These are phyloP conservation scores for Mola mola DNA, from an alignment of 2,113 vertebrate species.

Conservation along the genomic window DNA sequence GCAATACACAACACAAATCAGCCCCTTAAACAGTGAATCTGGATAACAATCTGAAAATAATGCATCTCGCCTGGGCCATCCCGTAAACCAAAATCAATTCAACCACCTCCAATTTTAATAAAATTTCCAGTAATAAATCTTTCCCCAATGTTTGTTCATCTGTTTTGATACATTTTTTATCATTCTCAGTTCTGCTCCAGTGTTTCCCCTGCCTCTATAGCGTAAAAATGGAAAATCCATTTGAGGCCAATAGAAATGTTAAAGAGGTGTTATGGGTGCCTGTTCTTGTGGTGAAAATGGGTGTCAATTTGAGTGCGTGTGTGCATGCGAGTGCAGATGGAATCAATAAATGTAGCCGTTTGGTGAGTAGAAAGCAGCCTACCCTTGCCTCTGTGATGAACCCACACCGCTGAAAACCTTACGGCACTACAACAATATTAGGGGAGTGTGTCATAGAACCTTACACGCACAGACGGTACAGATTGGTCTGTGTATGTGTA, in stretches of 20 bases:
- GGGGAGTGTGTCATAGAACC: slow-evolving; percentile 21
- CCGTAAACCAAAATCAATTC: slow-evolving; percentile 99
- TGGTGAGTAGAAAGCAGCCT: slow-evolving; percentile 83
- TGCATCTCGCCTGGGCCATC: slow-evolving; percentile 94
- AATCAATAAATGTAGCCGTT: slow-evolving; percentile 84
- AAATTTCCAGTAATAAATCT: slow-evolving; percentile 97
- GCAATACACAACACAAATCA: slow-evolving; percentile 99
- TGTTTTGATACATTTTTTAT: slow-evolving; percentile 99
- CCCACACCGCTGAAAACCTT: slow-evolving; percentile 78
- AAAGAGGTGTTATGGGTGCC: slow-evolving; percentile 90
- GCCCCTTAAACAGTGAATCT: slow-evolving; percentile 91
- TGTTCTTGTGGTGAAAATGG: slow-evolving; percentile 77
- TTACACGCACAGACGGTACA: background rate
- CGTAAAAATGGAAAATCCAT: slow-evolving; percentile 99
- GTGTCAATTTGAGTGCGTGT: slow-evolving; percentile 61
- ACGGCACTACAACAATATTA: slow-evolving; percentile 77
- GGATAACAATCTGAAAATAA: slow-evolving; percentile 99
- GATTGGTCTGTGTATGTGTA: too few relatives aligned
- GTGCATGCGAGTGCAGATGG: slow-evolving; percentile 75
- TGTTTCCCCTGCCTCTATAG: slow-evolving; percentile 94
- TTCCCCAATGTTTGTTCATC: slow-evolving; percentile 99
- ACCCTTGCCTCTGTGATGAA: slow-evolving; percentile 85
- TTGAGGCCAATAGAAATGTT: slow-evolving; percentile 97
- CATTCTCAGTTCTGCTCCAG: slow-evolving; percentile 97
- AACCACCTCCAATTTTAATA: slow-evolving; percentile 98